phyloP scores from a whole-genome alignment of 2,888 invertebrate genomes.

The Ormyrus pomaceus region DNA sequence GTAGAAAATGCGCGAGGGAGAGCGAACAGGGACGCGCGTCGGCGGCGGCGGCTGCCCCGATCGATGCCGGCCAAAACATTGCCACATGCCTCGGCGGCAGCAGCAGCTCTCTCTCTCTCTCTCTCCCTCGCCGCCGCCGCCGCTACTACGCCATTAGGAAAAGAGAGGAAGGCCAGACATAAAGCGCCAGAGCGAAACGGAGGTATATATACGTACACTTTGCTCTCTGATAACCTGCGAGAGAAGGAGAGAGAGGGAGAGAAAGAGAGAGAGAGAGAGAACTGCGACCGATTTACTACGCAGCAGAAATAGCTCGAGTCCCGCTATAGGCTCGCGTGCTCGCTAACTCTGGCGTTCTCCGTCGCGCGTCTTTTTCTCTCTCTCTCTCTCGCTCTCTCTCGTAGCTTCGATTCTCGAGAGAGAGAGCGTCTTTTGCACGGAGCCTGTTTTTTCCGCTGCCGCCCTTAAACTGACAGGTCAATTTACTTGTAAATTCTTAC shows the following conservation, averaged over 20 bases:
- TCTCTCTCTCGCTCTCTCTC: conserved; percentile 35
- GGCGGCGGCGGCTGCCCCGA: conserved; percentile 64
- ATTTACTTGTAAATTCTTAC: too few species aligned
- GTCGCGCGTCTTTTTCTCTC: conserved; percentile 44
- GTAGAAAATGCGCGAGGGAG: conserved; percentile 18
- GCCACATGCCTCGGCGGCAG: conserved; percentile 71
- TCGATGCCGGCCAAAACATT: conserved; percentile 76
- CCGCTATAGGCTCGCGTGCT: conserved; percentile 38
- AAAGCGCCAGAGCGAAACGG: conserved; percentile 19
- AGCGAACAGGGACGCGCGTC: conserved; percentile 54
- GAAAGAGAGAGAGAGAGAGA: conserved; percentile 43
- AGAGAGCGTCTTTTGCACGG: conserved; percentile 3
- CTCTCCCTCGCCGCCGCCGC: not conserved
- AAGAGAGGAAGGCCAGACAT: conserved; percentile 35
- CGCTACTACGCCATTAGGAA: conserved; percentile 1
- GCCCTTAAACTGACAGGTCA: not conserved
- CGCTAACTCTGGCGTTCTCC: conserved; percentile 54
- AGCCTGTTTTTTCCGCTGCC: conserved; percentile 11
- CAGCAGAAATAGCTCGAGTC: conserved; percentile 53
- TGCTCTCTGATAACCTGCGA: not conserved
- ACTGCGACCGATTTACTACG: conserved; percentile 58
- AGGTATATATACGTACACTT: not conserved
- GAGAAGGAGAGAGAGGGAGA: conserved; percentile 34
- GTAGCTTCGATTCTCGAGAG: conserved; percentile 16
- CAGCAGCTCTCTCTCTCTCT: conserved; percentile 56